Base-by-base conservation (phyloP, 2,113 vertebrate species). In the Aramus guarauna region DNA sequence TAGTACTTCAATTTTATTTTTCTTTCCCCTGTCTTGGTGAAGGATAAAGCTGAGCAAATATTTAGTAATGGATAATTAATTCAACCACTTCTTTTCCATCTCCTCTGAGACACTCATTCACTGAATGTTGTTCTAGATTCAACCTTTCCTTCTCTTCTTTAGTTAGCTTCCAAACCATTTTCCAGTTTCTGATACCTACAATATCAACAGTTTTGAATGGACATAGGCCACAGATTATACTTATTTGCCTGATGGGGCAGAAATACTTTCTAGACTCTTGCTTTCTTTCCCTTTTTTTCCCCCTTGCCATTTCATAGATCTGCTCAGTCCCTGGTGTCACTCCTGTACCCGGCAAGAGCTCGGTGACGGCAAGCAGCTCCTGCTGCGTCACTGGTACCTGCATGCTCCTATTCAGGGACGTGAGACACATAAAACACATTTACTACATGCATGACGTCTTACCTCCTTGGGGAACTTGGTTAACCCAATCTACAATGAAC, bases 21-120 rank as follows among this genome's bases (percentile, higher is more conserved):
- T 11, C 41, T 66, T 94, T 62, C 24, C 11, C 41, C 50, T 45
- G 15, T 27, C 59, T 67, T 63, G 8, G 14, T 90, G 34, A 89
- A 81, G 56, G 23, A 87, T 87, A 92, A 88, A 89, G 55, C 34
- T 87, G 36, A 63, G 56, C 34, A 96, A 95, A 92, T 96, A 91
- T 59, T 81, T 79, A 67, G 59, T 50, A 86, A 91, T 10, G 23
- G 79, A 74, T 91, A 95, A 92, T 94, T 89, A 92, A 94, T 88
- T 94, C 80, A 78, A 45, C 21, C 34, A 60, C 36, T 89, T 74
- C 22, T 96, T 95, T 72, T 87, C 43, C 59, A 39, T 85, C 39
- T 55, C 69, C 85, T 76, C 56, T 22, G 62, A 91, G 85, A 79
- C 47, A 85, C 30, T 87, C 29, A 62, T 59, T 83, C 50, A 36